Evolutionary conservation across 2,797 vertebrate species (phyloP), one percentile per base, ranked within the genome.

Genomic region (Falco cherrug): DNA sequence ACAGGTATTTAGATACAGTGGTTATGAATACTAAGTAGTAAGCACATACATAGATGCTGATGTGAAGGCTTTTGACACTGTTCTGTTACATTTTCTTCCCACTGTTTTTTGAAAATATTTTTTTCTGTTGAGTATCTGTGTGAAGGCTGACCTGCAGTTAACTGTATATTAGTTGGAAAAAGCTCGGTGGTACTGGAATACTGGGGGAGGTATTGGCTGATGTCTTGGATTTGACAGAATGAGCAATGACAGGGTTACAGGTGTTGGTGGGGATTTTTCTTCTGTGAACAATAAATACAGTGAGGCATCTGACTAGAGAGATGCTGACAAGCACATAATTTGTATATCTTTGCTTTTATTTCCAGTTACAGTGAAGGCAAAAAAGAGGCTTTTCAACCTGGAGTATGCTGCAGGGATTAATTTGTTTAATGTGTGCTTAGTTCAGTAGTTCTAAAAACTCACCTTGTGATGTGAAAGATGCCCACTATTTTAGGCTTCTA

Each of bases 181-280:
- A 81, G 41, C 60, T 75, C 5, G 6, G 25, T 69, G 45, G 92
- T 88, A 68, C 45, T 88, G 91, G 60, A n/a, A 48, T 94, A 63
- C 31, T 54, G 83, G 51, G 77, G 50, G 57, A 85, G 63, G 31
- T 29, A 61, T 61, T 90, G 50, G 39, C 43, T 3, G 20, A 28
- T 48, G 21, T n/a, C 45, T 71, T 11, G 39, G 80, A n/a, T 87
- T 22, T 84, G 83, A 84, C 80, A 84, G 90, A 48, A 84, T 45
- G 73, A 95, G 75, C 83, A 76, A 51, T 79, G 83, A 43, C 28
- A 76, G 64, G 79, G 82, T 64, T 95, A 43, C 80, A 92, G 84
- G 87, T 97, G 84, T 2, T 86, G 82, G 17, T 80, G 76, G 64
- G 57, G 84, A n/a, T 93, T 93, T 81, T 65, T 85, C 51, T 73